Conservation (phyloP, 2,888 invertebrate species). For the Escarpia spicata region DNA sequence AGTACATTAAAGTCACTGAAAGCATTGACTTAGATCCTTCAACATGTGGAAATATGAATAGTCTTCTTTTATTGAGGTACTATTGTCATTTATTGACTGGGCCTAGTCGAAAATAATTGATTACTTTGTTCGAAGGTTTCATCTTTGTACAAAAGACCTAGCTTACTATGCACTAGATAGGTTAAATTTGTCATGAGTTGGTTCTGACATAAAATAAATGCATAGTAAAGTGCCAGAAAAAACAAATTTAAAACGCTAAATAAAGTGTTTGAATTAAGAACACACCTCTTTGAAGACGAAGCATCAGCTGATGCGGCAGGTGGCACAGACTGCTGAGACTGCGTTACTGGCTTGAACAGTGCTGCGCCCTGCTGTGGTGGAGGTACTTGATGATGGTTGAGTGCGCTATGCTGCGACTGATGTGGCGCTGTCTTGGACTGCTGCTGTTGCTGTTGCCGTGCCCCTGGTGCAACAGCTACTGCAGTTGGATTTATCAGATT, state of each 20-base stretch:
- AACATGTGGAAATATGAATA: too few species aligned
- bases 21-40: too few species aligned
- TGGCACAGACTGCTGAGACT: neutral
- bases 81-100: too few species aligned
- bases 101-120: too few species aligned
- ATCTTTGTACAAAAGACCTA: too few species aligned
- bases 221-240: too few species aligned
- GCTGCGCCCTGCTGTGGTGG: neutral
- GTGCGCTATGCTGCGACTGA: neutral
- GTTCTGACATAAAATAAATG: too few species aligned
- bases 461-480: neutral
- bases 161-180: too few species aligned
- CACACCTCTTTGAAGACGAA: neutral
- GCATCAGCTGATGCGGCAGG: neutral
- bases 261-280: neutral
- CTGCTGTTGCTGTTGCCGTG: constrained; percentile 26
- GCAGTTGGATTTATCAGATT: neutral
- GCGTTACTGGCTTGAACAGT: neutral
- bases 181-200: too few species aligned
- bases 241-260: too few species aligned
- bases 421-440: constrained; percentile 9
- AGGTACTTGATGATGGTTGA: neutral
- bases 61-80: neutral
- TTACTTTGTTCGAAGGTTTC: too few species aligned
- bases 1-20: neutral